Evolutionary conservation across 1,140 invertebrate genomes (phyloP).

Genomic region (Temnothorax nylanderi): DNA sequence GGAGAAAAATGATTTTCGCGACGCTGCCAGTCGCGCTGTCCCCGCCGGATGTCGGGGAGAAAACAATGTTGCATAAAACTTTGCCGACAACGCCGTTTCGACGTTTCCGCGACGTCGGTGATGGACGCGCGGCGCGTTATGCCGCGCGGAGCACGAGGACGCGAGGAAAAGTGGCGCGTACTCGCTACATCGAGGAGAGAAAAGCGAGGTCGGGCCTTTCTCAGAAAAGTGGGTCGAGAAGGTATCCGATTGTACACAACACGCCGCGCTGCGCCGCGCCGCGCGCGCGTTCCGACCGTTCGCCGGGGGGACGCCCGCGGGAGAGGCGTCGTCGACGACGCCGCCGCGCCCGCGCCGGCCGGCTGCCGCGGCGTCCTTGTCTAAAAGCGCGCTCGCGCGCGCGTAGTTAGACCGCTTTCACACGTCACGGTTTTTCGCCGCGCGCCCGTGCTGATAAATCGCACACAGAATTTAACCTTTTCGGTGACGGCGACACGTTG

Average conservation of each 20-base stretch:
- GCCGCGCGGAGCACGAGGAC: slow-evolving; percentile 66
- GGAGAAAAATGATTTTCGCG: not conserved
- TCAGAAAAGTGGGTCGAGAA: slow-evolving; percentile 81
- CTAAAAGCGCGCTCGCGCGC: slow-evolving; percentile 48
- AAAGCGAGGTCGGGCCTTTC: slow-evolving; percentile 83
- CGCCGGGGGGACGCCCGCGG: slow-evolving; percentile 47
- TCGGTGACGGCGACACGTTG: slow-evolving; percentile 55
- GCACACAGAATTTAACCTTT: slow-evolving; percentile 21
- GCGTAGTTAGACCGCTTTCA: slow-evolving; percentile 48
- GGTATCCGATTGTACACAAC: slow-evolving; percentile 73
- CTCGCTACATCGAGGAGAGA: slow-evolving; percentile 74
- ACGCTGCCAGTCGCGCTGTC: not conserved
- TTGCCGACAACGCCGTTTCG: not conserved
- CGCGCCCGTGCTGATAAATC: slow-evolving; percentile 3
- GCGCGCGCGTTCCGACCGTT: slow-evolving; percentile 43
- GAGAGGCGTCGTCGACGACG: slow-evolving; percentile 45
- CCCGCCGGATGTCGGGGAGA: not conserved
- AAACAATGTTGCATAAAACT: slow-evolving; percentile 21
- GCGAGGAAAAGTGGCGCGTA: slow-evolving; percentile 81
- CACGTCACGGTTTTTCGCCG: slow-evolving; percentile 32
- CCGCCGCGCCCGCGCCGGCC: not conserved
- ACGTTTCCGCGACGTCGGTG: slow-evolving; percentile 34
- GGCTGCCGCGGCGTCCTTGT: slow-evolving; percentile 45
- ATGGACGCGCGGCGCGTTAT: slow-evolving; percentile 39
- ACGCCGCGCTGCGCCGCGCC: not conserved